Conservation (phyloP, 2,888 invertebrate species). For the Metopia argyrocephala region DNA sequence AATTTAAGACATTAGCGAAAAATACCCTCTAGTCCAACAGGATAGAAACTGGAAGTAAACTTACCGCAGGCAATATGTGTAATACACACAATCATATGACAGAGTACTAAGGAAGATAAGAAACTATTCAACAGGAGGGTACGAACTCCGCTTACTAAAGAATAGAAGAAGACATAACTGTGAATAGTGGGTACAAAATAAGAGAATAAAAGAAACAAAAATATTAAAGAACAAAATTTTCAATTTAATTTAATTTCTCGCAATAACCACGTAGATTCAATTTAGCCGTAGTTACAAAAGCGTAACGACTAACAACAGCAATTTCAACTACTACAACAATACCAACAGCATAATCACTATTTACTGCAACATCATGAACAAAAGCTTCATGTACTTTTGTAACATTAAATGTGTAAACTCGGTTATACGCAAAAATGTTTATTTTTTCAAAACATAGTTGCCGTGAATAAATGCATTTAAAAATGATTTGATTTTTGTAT, state of each 20-base stretch:
- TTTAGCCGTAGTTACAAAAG: slow-evolving; percentile 68
- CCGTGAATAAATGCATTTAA: too few relatives aligned
- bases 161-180: neutral
- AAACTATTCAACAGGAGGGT: neutral
- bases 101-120: neutral
- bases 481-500: too few relatives aligned
- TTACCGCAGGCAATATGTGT: neutral
- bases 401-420: too few relatives aligned
- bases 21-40: slow-evolving; percentile 24
- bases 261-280: slow-evolving; percentile 75
- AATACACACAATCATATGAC: slow-evolving; percentile 6
- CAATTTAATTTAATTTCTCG: slow-evolving; percentile 76
- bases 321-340: neutral
- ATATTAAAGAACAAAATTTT: slow-evolving; percentile 64
- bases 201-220: slow-evolving; percentile 7
- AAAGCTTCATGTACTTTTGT: slow-evolving; percentile 18
- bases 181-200: slow-evolving; percentile 1
- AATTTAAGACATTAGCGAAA: slow-evolving; percentile 19
- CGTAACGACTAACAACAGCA: slow-evolving; percentile 6
- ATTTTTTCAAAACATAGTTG: too few relatives aligned
- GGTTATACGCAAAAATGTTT: too few relatives aligned
- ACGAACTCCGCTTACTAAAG: neutral
- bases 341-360: slow-evolving; percentile 2
- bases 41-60: slow-evolving; percentile 5
- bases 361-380: neutral